Conservation (phyloP, 2,888 invertebrate species). For the Tolmerus cingulatus region DNA sequence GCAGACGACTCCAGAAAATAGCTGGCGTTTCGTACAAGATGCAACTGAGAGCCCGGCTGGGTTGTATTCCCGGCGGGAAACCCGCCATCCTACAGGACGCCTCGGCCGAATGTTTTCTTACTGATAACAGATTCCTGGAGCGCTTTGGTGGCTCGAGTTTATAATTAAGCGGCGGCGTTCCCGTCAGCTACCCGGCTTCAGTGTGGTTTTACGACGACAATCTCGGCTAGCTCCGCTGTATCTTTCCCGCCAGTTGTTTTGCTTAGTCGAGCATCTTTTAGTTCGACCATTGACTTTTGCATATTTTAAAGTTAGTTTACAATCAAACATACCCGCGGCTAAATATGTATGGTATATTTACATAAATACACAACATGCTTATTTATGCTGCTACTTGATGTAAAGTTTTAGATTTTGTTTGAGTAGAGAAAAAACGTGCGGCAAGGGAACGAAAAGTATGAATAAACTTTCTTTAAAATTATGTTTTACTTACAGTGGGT, state of each 20-base stretch:
- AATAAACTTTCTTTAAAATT: too few species aligned
- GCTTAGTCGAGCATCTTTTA: not conserved
- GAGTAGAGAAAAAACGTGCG: too few species aligned
- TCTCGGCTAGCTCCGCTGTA: not conserved
- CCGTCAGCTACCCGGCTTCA: not conserved
- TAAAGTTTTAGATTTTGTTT: too few species aligned
- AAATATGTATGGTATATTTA: too few species aligned
- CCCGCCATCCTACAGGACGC: not conserved
- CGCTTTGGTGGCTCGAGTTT: slow-evolving; percentile 11
- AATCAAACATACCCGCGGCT: not conserved
- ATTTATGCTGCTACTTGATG: too few species aligned
- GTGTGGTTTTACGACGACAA: not conserved
- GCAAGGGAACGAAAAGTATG: too few species aligned
- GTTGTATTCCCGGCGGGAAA: not conserved
- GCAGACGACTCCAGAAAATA: not conserved
- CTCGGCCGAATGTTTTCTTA: not conserved
- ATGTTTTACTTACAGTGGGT: too few species aligned
- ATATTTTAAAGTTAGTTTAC: not conserved
- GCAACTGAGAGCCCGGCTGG: not conserved
- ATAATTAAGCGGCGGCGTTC: slow-evolving; percentile 18
- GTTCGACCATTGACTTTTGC: not conserved
- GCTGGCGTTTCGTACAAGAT: not conserved
- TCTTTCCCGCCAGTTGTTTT: not conserved
- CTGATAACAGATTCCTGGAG: slow-evolving; percentile 34
- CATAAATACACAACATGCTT: too few species aligned